Percentiles rank a stretch among this genome's conserved stretches.
Evolutionary conservation across 2,888 invertebrate genomes (phyloP).

Genomic region (Drosophila gaucha): DNA sequence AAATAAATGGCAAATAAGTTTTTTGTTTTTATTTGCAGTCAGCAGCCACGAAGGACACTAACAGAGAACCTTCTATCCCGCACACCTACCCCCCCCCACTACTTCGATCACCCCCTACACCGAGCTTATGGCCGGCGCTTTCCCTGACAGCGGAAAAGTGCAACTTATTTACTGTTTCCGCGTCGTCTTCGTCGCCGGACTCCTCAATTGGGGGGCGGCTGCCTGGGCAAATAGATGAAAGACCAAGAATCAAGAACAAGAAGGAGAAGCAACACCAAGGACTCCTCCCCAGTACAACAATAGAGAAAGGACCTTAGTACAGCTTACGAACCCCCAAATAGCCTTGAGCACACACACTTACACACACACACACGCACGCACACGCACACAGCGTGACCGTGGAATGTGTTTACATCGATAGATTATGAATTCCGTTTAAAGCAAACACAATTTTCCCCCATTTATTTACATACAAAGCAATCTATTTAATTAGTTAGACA

Average conservation of each 20-base stretch:
- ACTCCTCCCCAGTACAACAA: slow-evolving; percentile 1
- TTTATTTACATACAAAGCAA: neutral
- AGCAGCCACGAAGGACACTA: slow-evolving; percentile 62
- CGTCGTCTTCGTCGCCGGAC: slow-evolving; percentile 16
- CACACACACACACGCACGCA: neutral
- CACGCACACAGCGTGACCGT: neutral
- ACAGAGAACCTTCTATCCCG: neutral
- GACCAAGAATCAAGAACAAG: slow-evolving; percentile 9
- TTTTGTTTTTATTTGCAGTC: slow-evolving; percentile 62
- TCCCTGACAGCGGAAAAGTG: slow-evolving; percentile 68
- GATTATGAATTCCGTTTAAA: slow-evolving; percentile 6
- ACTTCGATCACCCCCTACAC: no score
- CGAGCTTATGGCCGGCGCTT: slow-evolving; percentile 8
- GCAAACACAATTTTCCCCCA: neutral
- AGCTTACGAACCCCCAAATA: slow-evolving; percentile 1
- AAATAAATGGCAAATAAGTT: slow-evolving; percentile 76
- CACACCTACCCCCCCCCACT: neutral
- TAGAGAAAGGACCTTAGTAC: slow-evolving; percentile 6
- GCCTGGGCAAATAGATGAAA: slow-evolving; percentile 23
- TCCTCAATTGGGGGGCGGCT: slow-evolving; percentile 16
- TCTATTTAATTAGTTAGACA: slow-evolving; percentile 3
- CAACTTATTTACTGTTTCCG: slow-evolving; percentile 76
- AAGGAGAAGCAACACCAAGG: neutral
- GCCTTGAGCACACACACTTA: slow-evolving; percentile 3
- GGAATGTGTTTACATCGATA: slow-evolving; percentile 12